phyloP scores from a whole-genome alignment of 2,797 vertebrate species.

The Lepilemur septentrionalis region DNA sequence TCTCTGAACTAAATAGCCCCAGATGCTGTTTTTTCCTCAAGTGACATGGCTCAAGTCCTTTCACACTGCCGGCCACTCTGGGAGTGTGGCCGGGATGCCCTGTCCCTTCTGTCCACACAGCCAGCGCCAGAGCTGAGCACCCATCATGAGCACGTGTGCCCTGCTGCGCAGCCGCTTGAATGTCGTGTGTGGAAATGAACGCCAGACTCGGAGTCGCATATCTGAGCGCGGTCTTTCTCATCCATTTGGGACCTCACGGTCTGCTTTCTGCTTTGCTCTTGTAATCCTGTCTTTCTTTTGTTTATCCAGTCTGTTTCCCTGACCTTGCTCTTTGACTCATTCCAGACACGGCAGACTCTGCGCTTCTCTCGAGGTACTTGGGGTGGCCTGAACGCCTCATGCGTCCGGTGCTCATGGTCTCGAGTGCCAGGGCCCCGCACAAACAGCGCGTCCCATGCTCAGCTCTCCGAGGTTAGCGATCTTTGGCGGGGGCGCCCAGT shows the following conservation, averaged over 20 bases:
- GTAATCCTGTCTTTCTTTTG: neutral
- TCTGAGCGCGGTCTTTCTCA: neutral
- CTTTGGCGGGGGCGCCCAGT: neutral
- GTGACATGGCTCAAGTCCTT: neutral
- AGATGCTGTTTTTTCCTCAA: neutral
- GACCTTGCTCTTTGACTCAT: neutral
- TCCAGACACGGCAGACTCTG: no score
- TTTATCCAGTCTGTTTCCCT: neutral
- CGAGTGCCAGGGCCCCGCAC: no score
- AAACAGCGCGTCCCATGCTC: no score
- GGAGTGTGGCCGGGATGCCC: fast-evolving
- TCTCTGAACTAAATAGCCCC: neutral
- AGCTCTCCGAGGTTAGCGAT: no score
- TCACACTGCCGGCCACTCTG: neutral
- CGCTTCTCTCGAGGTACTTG: neutral
- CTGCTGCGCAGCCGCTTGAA: no score
- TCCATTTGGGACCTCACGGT: fast-evolving
- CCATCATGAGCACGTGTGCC: neutral
- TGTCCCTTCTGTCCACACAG: fast-evolving
- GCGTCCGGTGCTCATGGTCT: neutral
- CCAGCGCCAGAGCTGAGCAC: neutral
- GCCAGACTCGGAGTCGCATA: no score
- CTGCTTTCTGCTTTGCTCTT: no score
- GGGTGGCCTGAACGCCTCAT: neutral
- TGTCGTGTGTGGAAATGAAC: no score